Conservation (phyloP, 2,888 invertebrate genomes). For the Lepidocyrtoides sp. region DNA sequence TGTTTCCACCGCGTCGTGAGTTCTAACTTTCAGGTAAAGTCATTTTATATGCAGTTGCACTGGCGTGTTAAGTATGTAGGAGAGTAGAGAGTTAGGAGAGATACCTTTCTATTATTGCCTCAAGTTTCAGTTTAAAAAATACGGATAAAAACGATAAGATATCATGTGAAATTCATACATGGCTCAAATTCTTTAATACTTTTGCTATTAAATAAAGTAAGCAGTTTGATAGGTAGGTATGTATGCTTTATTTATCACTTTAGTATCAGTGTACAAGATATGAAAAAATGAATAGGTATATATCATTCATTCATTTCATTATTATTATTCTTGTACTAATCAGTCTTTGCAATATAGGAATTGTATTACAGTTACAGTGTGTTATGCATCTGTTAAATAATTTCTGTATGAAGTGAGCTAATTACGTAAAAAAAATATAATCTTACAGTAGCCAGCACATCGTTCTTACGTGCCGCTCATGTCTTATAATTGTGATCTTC, state of each 20-base stretch:
- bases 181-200: not conserved
- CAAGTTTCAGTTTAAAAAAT: not conserved
- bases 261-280: not conserved
- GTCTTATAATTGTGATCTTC: not conserved
- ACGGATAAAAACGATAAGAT: not conserved
- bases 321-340: too few relatives aligned
- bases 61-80: too few relatives aligned
- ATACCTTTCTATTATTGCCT: not conserved
- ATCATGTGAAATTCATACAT: not conserved
- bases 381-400: constrained; percentile 9
- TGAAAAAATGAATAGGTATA: too few relatives aligned
- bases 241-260: not conserved
- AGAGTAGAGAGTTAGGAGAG: not conserved
- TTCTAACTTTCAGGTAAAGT: too few relatives aligned
- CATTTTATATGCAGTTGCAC: too few relatives aligned
- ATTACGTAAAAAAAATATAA: constrained; percentile 11
- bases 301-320: too few relatives aligned
- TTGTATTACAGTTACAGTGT: constrained; percentile 9
- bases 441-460: not conserved
- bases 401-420: not conserved
- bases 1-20: not conserved
- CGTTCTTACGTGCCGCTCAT: too few relatives aligned
- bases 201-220: not conserved
- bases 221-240: not conserved
- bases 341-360: not conserved